phyloP scores from a whole-genome alignment of 2,797 vertebrate genomes.

The Valencia hispanica region DNA sequence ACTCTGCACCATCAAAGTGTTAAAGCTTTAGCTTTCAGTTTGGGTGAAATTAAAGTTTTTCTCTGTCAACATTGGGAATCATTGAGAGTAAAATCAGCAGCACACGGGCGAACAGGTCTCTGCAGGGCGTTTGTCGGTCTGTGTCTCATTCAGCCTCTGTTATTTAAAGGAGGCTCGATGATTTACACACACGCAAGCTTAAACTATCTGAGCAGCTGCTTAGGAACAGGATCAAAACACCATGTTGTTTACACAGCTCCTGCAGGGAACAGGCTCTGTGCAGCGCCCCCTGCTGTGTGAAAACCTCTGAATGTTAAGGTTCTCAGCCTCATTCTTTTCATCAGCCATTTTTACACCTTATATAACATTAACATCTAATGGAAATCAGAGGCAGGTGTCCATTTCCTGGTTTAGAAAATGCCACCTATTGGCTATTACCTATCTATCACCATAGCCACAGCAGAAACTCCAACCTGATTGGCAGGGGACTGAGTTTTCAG shows the following conservation, averaged over 20 bases:
- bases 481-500: too few relatives aligned
- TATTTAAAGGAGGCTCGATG: constrained; percentile 68
- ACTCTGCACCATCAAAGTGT: background rate
- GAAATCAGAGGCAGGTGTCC: background rate
- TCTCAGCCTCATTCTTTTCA: too few relatives aligned
- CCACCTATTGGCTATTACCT: background rate
- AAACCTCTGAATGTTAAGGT: background rate
- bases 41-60: background rate
- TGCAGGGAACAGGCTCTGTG: background rate
- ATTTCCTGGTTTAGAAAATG: background rate
- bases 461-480: background rate
- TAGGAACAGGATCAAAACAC: constrained; percentile 6
- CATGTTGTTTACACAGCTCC: background rate
- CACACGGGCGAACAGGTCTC: background rate
- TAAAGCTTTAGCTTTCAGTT: background rate
- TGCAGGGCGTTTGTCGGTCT: background rate
- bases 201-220: constrained; percentile 24
- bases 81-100: background rate
- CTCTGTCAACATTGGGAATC: background rate
- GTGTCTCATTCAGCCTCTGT: constrained; percentile 8
- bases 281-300: background rate
- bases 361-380: background rate
- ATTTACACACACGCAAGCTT: constrained; percentile 34
- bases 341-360: background rate
- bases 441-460: background rate